Base-by-base conservation (phyloP, 2,113 vertebrate species). In the Lipotes vexillifer region DNA sequence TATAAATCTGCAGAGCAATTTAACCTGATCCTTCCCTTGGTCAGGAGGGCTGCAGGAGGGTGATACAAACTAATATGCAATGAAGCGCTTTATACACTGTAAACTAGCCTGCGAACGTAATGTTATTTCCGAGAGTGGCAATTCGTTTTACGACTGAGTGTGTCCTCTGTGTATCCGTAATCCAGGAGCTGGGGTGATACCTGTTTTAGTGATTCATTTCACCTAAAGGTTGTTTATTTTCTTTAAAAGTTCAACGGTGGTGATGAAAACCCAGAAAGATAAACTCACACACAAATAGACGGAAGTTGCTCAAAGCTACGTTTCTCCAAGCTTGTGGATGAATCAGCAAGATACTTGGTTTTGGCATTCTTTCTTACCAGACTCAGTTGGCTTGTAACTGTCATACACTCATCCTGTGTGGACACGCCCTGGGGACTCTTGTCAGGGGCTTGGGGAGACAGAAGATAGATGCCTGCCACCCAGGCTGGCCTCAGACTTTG, bases 51-150 rank as follows among this genome's bases (percentile, higher is more conserved):
- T 17, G 7, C 3, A 0, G 14, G 38, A 20, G 17, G 49, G 12
- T 5, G 12, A 49, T 1, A 2, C 8, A 25, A 13, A 10, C 13
- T 38, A 7, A 55, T 0, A 1, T 1, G 1, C 4, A 9, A 36
- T 1, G 12, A 25, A 9, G 78, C 0, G 1, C 59, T 15, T 7
- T 15, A 1, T 14, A 0, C 0, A 0, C 6, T 5, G 8, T 71
- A 36, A 9, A 17, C 21, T 1, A 71, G 38, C 2, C 0, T 1
- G 63, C 52, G 21, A 5, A 31, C 15, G 0, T 6, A 0, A 6
- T 12, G 59, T 65, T 5, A 5, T 46, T 57, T 69, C 69, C 27
- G 13, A 21, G 23, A 31, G 9, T 4, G 3, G 27, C 33, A 8
- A 68, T n/a, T 44, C 2, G 1, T n/a, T 21, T 82, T 11, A n/a